Evolutionary conservation across 2,113 vertebrate genomes (phyloP).

Genomic region (Willisornis vidua): DNA sequence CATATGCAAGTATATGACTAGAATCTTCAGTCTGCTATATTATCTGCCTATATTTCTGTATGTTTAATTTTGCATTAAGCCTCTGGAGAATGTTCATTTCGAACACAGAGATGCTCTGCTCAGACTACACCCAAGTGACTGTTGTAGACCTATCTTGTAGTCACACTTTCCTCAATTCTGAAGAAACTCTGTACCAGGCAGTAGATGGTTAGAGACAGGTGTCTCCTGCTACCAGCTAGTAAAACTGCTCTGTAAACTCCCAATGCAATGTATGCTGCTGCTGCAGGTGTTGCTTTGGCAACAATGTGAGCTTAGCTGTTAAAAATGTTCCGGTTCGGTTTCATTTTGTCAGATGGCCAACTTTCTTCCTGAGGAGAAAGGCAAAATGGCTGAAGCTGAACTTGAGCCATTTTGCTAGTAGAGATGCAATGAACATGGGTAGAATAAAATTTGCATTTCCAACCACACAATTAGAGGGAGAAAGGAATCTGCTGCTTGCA

Average conservation of each 20-base stretch:
- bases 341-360: background rate
- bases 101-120: rapidly evolving
- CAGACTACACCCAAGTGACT: background rate
- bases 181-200: background rate
- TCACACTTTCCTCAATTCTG: background rate
- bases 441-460: rapidly evolving
- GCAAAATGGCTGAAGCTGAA: background rate
- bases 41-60: background rate
- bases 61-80: background rate
- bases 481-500: background rate
- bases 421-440: background rate
- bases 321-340: background rate
- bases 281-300: conserved; percentile 26
- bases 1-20: background rate
- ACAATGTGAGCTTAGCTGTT: background rate
- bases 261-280: background rate
- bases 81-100: background rate
- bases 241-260: background rate
- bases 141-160: background rate
- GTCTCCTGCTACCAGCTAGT: background rate
- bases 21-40: background rate
- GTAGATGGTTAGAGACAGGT: background rate
- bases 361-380: background rate
- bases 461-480: background rate
- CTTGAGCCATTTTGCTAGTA: background rate